Conservation (phyloP, 2,888 invertebrate genomes). For the Drepanosiphum platanoidis region DNA sequence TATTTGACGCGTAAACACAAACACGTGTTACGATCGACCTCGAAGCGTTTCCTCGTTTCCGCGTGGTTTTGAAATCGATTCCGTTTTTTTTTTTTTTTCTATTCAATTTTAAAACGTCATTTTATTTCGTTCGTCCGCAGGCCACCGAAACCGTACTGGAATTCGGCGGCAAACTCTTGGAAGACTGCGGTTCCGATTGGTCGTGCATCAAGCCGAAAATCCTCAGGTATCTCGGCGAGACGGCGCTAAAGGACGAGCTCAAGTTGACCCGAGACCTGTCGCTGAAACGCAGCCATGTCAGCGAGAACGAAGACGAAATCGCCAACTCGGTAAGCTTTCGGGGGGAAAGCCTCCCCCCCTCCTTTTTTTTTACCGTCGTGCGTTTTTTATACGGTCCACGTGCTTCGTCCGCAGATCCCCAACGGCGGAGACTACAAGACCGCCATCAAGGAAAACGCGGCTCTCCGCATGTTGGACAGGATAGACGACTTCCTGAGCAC, state of each 20-base stretch:
- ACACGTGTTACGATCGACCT: too few relatives aligned
- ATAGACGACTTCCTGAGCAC: slow-evolving; percentile 80
- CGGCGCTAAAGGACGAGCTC: slow-evolving; percentile 71
- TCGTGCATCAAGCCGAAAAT: slow-evolving; percentile 83
- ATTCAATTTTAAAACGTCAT: too few relatives aligned
- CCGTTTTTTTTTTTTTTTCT: background rate
- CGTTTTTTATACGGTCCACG: background rate
- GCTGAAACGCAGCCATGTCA: slow-evolving; percentile 68
- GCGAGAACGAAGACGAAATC: slow-evolving; percentile 33
- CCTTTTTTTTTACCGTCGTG: background rate
- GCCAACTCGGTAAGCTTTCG: slow-evolving; percentile 55
- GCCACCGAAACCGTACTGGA: slow-evolving; percentile 41
- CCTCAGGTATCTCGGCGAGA: slow-evolving; percentile 75
- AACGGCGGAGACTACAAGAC: slow-evolving; percentile 68
- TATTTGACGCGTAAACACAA: too few relatives aligned
- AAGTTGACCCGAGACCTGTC: slow-evolving; percentile 80
- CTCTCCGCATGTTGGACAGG: slow-evolving; percentile 73
- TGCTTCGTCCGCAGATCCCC: slow-evolving; percentile 41
- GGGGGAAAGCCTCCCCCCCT: background rate
- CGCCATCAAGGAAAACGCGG: slow-evolving; percentile 68
- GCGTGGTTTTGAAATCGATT: too few relatives aligned
- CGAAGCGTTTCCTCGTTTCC: too few relatives aligned
- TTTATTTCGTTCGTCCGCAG: background rate
- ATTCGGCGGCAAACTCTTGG: slow-evolving; percentile 43
- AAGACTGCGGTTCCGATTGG: slow-evolving; percentile 65